Base-by-base conservation (phyloP, 2,888 invertebrate genomes). In the Balanococcus diminutus region DNA sequence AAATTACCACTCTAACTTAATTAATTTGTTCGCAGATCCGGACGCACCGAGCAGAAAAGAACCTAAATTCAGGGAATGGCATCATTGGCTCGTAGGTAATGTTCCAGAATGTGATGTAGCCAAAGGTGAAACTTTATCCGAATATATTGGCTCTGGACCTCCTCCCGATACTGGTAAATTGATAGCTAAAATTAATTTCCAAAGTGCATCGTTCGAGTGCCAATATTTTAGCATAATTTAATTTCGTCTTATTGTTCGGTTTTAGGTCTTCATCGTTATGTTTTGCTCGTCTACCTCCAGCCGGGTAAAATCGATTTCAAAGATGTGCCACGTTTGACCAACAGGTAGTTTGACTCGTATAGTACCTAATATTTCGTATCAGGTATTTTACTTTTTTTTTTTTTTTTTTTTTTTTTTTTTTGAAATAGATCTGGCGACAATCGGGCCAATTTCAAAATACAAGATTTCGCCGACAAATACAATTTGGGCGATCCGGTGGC, bases 21-120 rank as follows among this genome's bases (percentile, higher is more conserved):
- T 36, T n/a, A n/a, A 36, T 36, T 36, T 36, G 14, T 25, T 11
- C 32, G 0, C 84, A 92, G 98, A 98, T 91, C 97, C 97, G 0
- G 98, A 98, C 91, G 97, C 97, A 9, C 97, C 97, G 0, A 95
- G 94, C 88, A 93, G 97, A 42, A 89, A 91, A 19, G 92, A 94
- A 11, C 96, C 96, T 0, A 94, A 91, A 87, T 94, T 92, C 89
- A 92, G 96, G 42, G 97, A 98, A 90, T 96, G 95, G 94, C 95
- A 95, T 89, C 97, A 98, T 90, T 98, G 97, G 97, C 90, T 97
- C 3, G 94, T 98, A 0, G 95, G 93, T 31, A 97, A 97, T 89
- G 94, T 98, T 88, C 95, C 94, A n/a, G 96, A 95, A 14, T 90
- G 89, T 87, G 91, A 95, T 88, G 89, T 97, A 1, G 89, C 89